Evolutionary conservation across 2,888 invertebrate genomes (phyloP).

Genomic region (Spilosoma lubricipeda): DNA sequence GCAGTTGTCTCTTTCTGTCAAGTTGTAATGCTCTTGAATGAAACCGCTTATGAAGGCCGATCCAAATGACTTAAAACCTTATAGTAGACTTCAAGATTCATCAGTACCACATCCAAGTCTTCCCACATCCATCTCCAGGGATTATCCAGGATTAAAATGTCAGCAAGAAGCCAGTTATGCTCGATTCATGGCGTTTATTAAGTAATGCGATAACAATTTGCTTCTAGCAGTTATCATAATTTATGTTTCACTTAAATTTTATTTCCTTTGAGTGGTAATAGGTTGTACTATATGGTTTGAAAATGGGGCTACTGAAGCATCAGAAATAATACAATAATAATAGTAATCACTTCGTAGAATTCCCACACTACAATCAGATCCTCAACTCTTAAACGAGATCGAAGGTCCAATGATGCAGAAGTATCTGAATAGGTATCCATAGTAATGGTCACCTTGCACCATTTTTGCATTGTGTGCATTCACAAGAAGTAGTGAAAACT

Average conservation of each 20-base stretch:
- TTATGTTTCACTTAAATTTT: not conserved
- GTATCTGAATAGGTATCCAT: too few species aligned
- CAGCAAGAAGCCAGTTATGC: conserved; percentile 47
- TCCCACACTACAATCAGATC: too few species aligned
- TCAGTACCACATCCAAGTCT: conserved; percentile 16
- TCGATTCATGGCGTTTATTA: conserved; percentile 44
- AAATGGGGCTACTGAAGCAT: not conserved
- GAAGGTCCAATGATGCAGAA: too few species aligned
- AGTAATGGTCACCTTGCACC: too few species aligned
- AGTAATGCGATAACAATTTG: conserved; percentile 50
- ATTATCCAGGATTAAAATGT: conserved; percentile 53
- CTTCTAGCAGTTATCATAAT: conserved; percentile 30
- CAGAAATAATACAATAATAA: not conserved
- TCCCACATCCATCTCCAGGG: conserved; percentile 31
- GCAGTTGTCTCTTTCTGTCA: too few species aligned
- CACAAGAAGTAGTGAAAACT: too few species aligned
- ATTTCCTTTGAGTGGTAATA: not conserved
- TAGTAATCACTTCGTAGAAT: not conserved
- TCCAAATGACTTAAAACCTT: not conserved
- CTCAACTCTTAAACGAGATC: too few species aligned
- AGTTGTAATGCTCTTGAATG: too few species aligned
- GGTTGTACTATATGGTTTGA: not conserved
- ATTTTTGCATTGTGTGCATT: too few species aligned
- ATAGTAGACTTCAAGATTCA: too few species aligned
- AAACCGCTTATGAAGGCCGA: too few species aligned